Base-by-base conservation (phyloP, 2,797 vertebrate species). In the Acestrorhynchus altus region DNA sequence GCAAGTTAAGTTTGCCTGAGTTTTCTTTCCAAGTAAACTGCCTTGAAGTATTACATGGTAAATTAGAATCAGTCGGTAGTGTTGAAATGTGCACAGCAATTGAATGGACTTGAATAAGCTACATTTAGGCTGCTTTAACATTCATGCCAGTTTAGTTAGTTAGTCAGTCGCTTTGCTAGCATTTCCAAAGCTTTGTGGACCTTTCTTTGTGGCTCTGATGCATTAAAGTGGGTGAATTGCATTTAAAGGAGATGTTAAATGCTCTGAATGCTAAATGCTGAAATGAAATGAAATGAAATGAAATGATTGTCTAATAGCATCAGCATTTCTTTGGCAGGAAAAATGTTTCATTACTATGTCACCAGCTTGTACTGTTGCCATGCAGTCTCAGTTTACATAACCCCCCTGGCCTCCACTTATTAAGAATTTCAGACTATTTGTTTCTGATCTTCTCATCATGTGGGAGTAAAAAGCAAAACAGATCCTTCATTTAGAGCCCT, bases 311-410 rank as follows among this genome's bases (percentile, higher is more conserved):
- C 20, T 1, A 65, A 42, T 46, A 15, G 63, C 12, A 22, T 24
- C 22, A 46, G 40, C 31, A 46, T 65, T 16, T 65, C 24, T 65
- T 65, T 65, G 63, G 63, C 63, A 65, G 63, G 35, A 40, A 9
- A 63, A 63, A 63, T 65, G 63, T 46, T 65, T 65, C 13, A 46
- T 65, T 65, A 18, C 40, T 65, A 20, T 64, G 61, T 64, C 61
- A 24, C 15, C 63, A 65, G 39, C 40, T 65, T 65, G 63, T 46
- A 11, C 63, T 13, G 63, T 44, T 42, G 42, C 63, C 40, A 65
- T 65, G 39, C 18, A 39, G 60, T 63, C 60, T 67, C 24, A 67
- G 42, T 67, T 67, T 67, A 67, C 65, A 47, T 67, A 49, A 47
- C 22, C 65, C 42, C n/a, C 24, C 31, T 31, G 65, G 65, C 65